These are phyloP conservation scores for Fukomys damarensis DNA, from an alignment of 2,113 vertebrate species.

Conservation along the genomic window DNA sequence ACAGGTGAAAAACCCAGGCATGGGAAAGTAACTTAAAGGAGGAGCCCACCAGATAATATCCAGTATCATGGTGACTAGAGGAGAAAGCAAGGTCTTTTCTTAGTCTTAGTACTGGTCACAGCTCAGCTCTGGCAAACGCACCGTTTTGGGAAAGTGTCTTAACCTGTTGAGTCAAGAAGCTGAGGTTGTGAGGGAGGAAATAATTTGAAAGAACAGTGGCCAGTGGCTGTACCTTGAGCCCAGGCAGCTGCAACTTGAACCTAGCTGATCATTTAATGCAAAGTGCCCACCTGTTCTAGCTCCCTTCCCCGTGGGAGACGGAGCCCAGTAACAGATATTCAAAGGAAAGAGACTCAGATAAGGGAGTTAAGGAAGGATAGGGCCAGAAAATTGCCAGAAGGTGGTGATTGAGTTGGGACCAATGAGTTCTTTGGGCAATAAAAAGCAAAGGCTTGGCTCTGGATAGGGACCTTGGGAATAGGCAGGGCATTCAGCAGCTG, in stretches of 20 bases:
- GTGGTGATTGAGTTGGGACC: not conserved
- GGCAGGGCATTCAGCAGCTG: no score
- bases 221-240: not conserved
- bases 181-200: not conserved
- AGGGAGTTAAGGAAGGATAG: not conserved
- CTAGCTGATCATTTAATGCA: not conserved
- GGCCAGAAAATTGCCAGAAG: not conserved
- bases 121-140: not conserved
- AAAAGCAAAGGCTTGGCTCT: not conserved
- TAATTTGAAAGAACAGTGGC: not conserved
- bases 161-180: not conserved
- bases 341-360: not conserved
- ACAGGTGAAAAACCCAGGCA: not conserved
- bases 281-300: not conserved
- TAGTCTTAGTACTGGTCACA: not conserved
- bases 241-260: not conserved
- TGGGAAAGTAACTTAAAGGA: not conserved
- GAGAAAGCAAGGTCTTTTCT: not conserved
- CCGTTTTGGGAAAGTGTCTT: not conserved
- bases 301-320: not conserved
- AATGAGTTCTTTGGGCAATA: not conserved
- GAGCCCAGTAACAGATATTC: not conserved
- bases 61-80: not conserved
- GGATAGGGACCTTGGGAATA: not conserved
- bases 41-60: not conserved